Evolutionary conservation across 1,140 invertebrate genomes (phyloP).

Genomic region (Globodera ellingtonae): DNA sequence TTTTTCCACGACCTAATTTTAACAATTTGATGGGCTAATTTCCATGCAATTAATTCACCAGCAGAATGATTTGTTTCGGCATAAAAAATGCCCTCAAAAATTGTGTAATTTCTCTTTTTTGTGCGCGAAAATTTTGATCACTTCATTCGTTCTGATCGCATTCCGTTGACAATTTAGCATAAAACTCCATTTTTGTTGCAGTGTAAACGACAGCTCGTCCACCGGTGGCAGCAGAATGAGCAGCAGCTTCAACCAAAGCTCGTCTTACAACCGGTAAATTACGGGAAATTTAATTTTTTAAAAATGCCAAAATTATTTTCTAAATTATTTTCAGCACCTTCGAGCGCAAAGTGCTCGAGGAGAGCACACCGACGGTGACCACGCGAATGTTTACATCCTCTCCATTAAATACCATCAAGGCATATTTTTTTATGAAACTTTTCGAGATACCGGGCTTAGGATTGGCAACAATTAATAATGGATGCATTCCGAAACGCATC

Average conservation of each 20-base stretch:
- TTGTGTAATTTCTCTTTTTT: too few relatives aligned
- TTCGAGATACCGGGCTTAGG: not conserved
- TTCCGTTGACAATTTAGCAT: not conserved
- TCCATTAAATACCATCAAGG: slow-evolving; percentile 44
- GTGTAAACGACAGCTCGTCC: not conserved
- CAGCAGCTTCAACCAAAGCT: slow-evolving; percentile 49
- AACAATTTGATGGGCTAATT: too few relatives aligned
- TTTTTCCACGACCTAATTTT: too few relatives aligned
- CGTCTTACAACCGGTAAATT: slow-evolving; percentile 45
- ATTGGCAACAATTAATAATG: too few relatives aligned
- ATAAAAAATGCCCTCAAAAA: too few relatives aligned
- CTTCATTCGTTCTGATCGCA: too few relatives aligned
- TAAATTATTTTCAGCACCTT: slow-evolving; percentile 29
- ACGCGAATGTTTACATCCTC: slow-evolving; percentile 25
- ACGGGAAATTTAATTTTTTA: not conserved
- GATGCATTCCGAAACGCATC: too few relatives aligned
- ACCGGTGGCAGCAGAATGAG: slow-evolving; percentile 24
- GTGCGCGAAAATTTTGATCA: too few relatives aligned
- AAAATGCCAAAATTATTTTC: not conserved
- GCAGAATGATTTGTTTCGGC: too few relatives aligned
- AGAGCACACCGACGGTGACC: slow-evolving; percentile 12
- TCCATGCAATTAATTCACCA: too few relatives aligned
- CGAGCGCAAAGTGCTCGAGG: slow-evolving; percentile 52
- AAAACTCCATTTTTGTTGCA: not conserved
- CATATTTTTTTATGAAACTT: not conserved